Percentiles rank a stretch among this genome's conserved stretches.
Conservation (phyloP, 92 coral and sea anemone genomes). For the Plumapathes pennacea region DNA sequence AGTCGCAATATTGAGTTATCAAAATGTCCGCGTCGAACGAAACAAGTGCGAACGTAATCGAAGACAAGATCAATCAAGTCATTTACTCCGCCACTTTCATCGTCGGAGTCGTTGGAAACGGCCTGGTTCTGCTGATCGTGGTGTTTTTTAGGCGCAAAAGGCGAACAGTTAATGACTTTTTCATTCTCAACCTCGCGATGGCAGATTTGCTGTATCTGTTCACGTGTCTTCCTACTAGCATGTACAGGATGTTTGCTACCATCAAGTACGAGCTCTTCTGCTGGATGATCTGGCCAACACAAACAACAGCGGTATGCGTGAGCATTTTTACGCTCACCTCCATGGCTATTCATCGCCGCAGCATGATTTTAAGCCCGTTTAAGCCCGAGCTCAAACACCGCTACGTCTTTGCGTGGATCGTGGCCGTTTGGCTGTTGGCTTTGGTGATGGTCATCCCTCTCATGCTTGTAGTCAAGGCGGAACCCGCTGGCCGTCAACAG, state of each 20-base stretch:
- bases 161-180: slow-evolving; percentile 87
- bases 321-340: slow-evolving; percentile 93
- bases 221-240: slow-evolving; percentile 79
- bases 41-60: slow-evolving; percentile 20
- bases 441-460: slow-evolving; percentile 71
- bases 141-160: slow-evolving; percentile 80
- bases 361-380: slow-evolving; percentile 83
- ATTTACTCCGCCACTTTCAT: slow-evolving; percentile 77
- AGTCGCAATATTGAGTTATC: no score
- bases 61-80: slow-evolving; percentile 64
- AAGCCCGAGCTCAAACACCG: slow-evolving; percentile 77
- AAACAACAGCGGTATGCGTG: slow-evolving; percentile 80
- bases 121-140: slow-evolving; percentile 67
- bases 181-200: slow-evolving; percentile 88
- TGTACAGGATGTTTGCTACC: slow-evolving; percentile 58
- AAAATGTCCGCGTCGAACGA: no score
- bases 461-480: slow-evolving; percentile 56
- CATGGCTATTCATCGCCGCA: slow-evolving; percentile 88
- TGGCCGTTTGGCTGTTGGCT: slow-evolving; percentile 73
- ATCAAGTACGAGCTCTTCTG: slow-evolving; percentile 82
- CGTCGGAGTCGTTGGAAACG: slow-evolving; percentile 79
- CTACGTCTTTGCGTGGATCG: slow-evolving; percentile 63
- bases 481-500: no score
- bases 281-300: slow-evolving; percentile 91
- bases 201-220: slow-evolving; percentile 83